phyloP scores from a whole-genome alignment of 2,113 vertebrate species.

The Callorhinus ursinus region DNA sequence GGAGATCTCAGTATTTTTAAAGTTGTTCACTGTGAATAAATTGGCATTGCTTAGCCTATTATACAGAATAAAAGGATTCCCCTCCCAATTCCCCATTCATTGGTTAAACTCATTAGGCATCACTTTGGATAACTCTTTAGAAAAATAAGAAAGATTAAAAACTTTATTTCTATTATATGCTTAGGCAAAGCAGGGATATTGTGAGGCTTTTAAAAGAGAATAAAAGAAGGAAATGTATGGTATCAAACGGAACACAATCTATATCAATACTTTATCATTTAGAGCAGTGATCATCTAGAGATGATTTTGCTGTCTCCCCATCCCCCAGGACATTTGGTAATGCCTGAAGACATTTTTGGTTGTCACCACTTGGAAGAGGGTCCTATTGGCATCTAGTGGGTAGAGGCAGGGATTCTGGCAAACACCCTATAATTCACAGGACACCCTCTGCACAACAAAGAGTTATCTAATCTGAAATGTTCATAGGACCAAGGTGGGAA shows the following conservation, averaged over 20 bases:
- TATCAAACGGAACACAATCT: not conserved
- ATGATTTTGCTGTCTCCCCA: not conserved
- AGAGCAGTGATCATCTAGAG: not conserved
- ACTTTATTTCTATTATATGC: not conserved
- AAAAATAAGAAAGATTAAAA: not conserved
- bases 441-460: not conserved
- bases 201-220: not conserved
- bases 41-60: not conserved
- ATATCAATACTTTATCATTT: not conserved
- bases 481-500: not conserved
- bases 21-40: not conserved
- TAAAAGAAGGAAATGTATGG: not conserved
- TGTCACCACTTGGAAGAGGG: not conserved
- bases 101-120: not conserved
- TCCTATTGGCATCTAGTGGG: not conserved
- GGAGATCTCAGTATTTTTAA: not conserved
- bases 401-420: not conserved
- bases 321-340: not conserved
- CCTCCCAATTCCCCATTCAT: not conserved
- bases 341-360: not conserved
- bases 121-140: not conserved
- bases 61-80: not conserved
- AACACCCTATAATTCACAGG: not conserved
- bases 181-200: not conserved
- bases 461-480: not conserved